Evolutionary conservation across 2,797 vertebrate species (phyloP).

Genomic region (Spizella passerina): DNA sequence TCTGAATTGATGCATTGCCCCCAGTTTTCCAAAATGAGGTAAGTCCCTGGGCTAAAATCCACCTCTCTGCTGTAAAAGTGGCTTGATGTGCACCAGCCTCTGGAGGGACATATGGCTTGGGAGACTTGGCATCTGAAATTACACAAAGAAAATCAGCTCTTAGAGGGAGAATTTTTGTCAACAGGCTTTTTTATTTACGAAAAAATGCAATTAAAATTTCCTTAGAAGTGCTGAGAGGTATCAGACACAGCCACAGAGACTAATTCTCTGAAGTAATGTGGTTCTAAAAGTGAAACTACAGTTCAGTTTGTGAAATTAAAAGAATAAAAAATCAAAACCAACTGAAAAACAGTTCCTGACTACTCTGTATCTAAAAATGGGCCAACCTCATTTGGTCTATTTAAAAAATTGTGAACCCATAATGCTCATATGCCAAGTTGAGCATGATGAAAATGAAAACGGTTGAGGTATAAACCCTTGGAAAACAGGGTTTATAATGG

Average conservation of each 20-base stretch:
- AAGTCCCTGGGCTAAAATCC: neutral
- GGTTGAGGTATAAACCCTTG: slow-evolving; percentile 75
- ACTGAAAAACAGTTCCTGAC: slow-evolving; percentile 59
- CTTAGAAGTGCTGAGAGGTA: neutral
- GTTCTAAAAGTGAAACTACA: neutral
- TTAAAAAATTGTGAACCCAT: slow-evolving; percentile 74
- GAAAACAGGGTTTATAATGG: slow-evolving; percentile 81
- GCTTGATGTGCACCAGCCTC: neutral
- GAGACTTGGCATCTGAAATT: neutral
- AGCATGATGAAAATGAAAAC: slow-evolving; percentile 66
- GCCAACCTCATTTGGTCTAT: slow-evolving; percentile 71
- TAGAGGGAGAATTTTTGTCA: neutral
- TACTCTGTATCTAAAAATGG: slow-evolving; percentile 73
- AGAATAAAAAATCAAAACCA: slow-evolving; percentile 53
- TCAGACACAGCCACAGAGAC: neutral
- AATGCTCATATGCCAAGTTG: slow-evolving; percentile 61
- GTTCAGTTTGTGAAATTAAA: slow-evolving; percentile 31
- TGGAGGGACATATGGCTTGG: neutral
- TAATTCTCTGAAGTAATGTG: neutral
- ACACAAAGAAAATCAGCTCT: neutral
- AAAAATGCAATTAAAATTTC: neutral
- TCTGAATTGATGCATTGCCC: neutral
- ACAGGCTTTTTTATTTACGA: neutral
- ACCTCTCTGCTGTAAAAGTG: neutral
- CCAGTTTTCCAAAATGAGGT: neutral